Conservation (phyloP, 2,888 invertebrate genomes). For the Thecocarcelia acutangulata region DNA sequence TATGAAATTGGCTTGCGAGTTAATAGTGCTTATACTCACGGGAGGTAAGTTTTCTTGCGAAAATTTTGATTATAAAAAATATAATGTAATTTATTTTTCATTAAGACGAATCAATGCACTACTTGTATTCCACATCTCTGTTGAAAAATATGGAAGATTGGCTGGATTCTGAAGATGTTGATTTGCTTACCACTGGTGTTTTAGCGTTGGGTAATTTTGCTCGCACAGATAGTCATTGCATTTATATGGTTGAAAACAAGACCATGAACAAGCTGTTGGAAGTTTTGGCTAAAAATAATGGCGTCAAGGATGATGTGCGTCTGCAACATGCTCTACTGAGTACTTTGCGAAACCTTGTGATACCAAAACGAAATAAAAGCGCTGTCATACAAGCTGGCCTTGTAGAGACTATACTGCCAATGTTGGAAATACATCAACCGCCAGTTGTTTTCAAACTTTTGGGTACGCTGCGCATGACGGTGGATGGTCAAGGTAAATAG, state of each 20-base stretch:
- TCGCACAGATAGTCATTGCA: conserved; percentile 91
- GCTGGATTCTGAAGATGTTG: conserved; percentile 88
- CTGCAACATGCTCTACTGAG: conserved; percentile 83
- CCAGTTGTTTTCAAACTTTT: conserved; percentile 93
- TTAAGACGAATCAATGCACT: conserved; percentile 92
- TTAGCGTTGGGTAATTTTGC: conserved; percentile 95
- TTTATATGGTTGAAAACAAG: conserved; percentile 89
- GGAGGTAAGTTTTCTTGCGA: conserved; percentile 85
- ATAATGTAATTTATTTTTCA: conserved; percentile 11
- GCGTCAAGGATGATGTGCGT: conserved; percentile 84
- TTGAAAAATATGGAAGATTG: conserved; percentile 87
- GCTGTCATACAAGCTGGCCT: conserved; percentile 88
- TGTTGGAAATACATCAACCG: conserved; percentile 86
- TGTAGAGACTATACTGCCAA: conserved; percentile 87
- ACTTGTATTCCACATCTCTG: conserved; percentile 89
- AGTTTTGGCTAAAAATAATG: conserved; percentile 83
- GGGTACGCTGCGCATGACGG: conserved; percentile 92
- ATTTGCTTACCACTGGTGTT: conserved; percentile 91
- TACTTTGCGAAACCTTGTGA: conserved; percentile 89
- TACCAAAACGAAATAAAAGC: conserved; percentile 89
- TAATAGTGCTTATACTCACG: conserved; percentile 91
- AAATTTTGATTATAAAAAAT: background rate
- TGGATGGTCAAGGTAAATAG: conserved; percentile 86
- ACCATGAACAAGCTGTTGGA: conserved; percentile 87
- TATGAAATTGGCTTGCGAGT: conserved; percentile 92